Evolutionary conservation across 1,140 invertebrate genomes (phyloP), one percentile per base, ranked within the genome.

Genomic region (Microplitis mediator): DNA sequence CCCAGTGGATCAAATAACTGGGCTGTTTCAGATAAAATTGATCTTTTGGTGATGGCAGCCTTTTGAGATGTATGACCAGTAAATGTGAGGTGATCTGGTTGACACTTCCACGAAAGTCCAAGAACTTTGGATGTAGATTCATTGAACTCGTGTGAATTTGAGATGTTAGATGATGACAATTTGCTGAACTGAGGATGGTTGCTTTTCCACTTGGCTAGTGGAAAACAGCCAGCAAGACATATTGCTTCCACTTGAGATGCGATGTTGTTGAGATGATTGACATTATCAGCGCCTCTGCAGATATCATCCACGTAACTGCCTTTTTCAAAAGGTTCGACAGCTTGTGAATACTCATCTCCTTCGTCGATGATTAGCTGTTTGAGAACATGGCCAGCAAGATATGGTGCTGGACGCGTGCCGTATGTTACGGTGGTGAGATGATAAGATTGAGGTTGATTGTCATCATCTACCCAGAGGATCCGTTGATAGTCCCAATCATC

Each of bases 401-500:
- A 64, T 64, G 69, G 60, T 31, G 61, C 60, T 39, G 51, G 16
- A 9, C 50, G 34, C 4, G 51, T 69, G 0, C 52, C 60, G 8
- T 54, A 54, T 34, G 65, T 54, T 5, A 54, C 50, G 3, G 65
- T 56, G 16, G 65, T 67, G 23, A 67, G 65, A 6, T 67, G 65
- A n/a, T 54, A 67, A 3, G 50, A 9, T 13, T 11, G 9, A 6
- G 32, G 13, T 9, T 35, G n/a, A 23, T 4, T 14, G 31, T 64
- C 23, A 31, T 75, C 32, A n/a, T 77, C 16, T 11, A 82, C 58
- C 81, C 83, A 85, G 6, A 82, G 34, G 4, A 86, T 83, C 61
- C 80, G 70, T 74, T 85, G 81, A 62, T 72, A 73, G 16, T 76
- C 64, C 4, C 50, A 52, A 64, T 76, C 71, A 31, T 73, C 50